phyloP scores from a whole-genome alignment of 2,113 vertebrate species.

The Labeo rohita region DNA sequence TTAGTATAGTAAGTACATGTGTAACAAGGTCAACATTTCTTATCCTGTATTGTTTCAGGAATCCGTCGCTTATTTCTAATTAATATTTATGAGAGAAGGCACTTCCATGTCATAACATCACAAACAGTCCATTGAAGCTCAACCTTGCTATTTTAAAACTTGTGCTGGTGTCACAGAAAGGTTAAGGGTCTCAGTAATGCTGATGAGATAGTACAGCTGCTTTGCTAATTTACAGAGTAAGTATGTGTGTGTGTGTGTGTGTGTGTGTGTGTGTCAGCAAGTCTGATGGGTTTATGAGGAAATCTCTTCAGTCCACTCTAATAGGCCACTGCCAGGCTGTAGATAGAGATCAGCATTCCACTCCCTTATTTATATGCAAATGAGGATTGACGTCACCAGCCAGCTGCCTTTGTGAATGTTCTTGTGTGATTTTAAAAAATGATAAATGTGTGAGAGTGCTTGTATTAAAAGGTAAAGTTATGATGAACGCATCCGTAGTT shows the following conservation, averaged over 20 bases:
- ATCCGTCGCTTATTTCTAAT: not conserved
- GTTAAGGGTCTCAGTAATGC: slow-evolving; percentile 29
- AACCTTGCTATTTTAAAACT: not conserved
- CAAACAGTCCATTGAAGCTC: not conserved
- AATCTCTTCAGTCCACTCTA: slow-evolving; percentile 43
- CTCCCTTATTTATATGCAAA: slow-evolving; percentile 68
- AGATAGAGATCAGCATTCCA: slow-evolving; percentile 57
- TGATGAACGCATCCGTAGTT: not conserved
- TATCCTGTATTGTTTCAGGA: not conserved
- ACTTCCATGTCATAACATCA: not conserved
- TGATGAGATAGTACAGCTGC: slow-evolving; percentile 9
- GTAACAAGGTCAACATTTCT: not conserved
- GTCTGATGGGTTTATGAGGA: slow-evolving; percentile 18
- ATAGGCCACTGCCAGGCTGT: slow-evolving; percentile 28
- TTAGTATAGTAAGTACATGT: not conserved
- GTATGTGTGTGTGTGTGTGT: not conserved
- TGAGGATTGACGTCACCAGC: slow-evolving; percentile 47
- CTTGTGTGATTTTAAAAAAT: not conserved
- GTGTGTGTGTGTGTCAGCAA: not conserved
- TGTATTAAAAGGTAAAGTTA: slow-evolving; percentile 40
- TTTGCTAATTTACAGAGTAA: not conserved
- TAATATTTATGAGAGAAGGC: not conserved
- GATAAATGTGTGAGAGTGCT: not conserved
- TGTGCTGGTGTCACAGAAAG: not conserved
- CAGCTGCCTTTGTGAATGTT: slow-evolving; percentile 14